phyloP scores from a whole-genome alignment of 2,888 invertebrate genomes.

The Osedax frankpressi region DNA sequence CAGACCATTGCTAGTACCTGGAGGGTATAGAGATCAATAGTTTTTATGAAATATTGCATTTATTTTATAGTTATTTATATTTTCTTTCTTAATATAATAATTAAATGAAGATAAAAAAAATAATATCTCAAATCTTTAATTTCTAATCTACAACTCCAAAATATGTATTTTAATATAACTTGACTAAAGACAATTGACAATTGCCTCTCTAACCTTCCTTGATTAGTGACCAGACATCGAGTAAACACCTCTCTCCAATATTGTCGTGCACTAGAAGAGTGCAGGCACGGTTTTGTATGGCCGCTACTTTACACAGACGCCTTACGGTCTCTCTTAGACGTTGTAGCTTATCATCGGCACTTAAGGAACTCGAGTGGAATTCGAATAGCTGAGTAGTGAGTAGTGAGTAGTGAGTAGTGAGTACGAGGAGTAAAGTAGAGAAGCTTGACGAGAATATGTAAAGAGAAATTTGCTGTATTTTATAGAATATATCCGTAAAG shows the following conservation, averaged over 20 bases:
- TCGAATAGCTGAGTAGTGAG: conserved; percentile 41
- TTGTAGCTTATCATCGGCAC: neutral
- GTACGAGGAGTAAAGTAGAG: neutral
- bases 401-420: too few species aligned
- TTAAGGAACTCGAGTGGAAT: neutral
- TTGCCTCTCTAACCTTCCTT: conserved; percentile 38
- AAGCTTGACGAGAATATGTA: too few species aligned
- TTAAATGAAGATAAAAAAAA: too few species aligned
- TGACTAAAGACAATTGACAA: too few species aligned
- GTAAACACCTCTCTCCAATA: conserved; percentile 35
- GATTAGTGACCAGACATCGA: conserved; percentile 38
- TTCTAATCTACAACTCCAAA: too few species aligned
- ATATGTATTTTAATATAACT: too few species aligned
- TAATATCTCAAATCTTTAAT: too few species aligned
- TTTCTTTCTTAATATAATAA: too few species aligned
- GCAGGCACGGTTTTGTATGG: conserved; percentile 34
- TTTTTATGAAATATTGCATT: too few species aligned
- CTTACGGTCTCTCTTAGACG: conserved; percentile 31
- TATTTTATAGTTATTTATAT: too few species aligned
- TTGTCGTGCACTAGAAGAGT: conserved; percentile 39
- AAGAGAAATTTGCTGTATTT: too few species aligned
- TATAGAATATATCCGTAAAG: too few species aligned
- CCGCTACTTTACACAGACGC: conserved; percentile 36
- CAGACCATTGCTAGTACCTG: conserved; percentile 39
- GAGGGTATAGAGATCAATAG: neutral